A percentile compares a stretch with the other conserved stretches of the same genome.
Evolutionary conservation across 2,888 invertebrate species (phyloP).

Genomic region (Microctonus hyperodae): DNA sequence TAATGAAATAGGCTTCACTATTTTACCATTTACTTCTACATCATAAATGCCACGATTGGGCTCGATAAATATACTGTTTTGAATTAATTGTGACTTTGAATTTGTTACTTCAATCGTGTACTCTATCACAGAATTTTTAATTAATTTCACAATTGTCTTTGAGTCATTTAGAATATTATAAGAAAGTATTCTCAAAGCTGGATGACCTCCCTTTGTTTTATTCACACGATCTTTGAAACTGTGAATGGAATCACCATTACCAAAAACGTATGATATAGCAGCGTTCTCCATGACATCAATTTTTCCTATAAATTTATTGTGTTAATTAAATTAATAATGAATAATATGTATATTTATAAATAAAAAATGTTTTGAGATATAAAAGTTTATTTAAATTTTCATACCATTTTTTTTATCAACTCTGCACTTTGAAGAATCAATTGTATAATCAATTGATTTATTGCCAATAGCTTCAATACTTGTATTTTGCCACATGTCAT

Average conservation of each 20-base stretch:
- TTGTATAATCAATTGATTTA: slow-evolving; percentile 26
- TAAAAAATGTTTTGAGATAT: too few relatives aligned
- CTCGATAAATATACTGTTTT: slow-evolving; percentile 37
- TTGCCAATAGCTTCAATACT: slow-evolving; percentile 29
- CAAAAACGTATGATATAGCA: slow-evolving; percentile 43
- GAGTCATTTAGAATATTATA: slow-evolving; percentile 39
- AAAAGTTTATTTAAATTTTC: too few relatives aligned
- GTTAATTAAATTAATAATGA: background rate
- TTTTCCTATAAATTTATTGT: slow-evolving; percentile 20
- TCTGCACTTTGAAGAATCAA: slow-evolving; percentile 40
- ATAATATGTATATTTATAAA: too few relatives aligned
- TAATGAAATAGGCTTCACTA: slow-evolving; percentile 60
- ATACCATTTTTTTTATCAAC: background rate
- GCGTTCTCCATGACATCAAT: slow-evolving; percentile 1
- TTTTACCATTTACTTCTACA: slow-evolving; percentile 58
- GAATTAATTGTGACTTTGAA: background rate
- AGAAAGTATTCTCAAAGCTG: slow-evolving; percentile 57
- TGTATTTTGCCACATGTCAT: slow-evolving; percentile 46
- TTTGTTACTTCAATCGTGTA: slow-evolving; percentile 15
- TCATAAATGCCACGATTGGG: slow-evolving; percentile 62
- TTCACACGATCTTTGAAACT: slow-evolving; percentile 48
- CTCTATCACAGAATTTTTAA: background rate
- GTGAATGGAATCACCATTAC: background rate
- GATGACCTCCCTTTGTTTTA: slow-evolving; percentile 54
- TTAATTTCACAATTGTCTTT: slow-evolving; percentile 14